Evolutionary conservation across 1,140 invertebrate genomes (phyloP), one percentile per base, ranked within the genome.

Genomic region (Armadillidium nasatum): DNA sequence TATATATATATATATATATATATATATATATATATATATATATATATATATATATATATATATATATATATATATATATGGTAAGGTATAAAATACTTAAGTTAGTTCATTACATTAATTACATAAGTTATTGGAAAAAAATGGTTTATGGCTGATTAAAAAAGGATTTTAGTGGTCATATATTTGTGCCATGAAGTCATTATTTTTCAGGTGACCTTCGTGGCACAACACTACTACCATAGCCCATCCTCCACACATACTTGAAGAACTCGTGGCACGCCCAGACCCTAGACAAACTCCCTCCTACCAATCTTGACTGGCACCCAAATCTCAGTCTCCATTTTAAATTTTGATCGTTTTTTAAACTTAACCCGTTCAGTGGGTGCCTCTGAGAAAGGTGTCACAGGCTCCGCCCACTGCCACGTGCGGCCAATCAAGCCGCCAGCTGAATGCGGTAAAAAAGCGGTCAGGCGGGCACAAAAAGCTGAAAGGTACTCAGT

Each of bases 351-450:
- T 60, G 50, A 60, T 60, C 50, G 50, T 60, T 60, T 50, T 50
- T 60, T 60, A 60, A 60, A 60, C 50, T 60, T 60, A 60, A 60
- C 50, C 50, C 50, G 50, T 60, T 60, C 50, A 60, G 50, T 60
- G 7, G 2, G 50, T 60, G 50, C 50, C 50, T 60, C 50, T 4
- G 1, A 60, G 50, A 60, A 60, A 7, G 50, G 50, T 60, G 2
- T 2, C 50, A 60, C 2, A 15, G 11, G 50, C 50, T 19, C 50
- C 50, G 50, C 50, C 46, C 50, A 13, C 50, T 19, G 50, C 50
- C 50, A 60, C 50, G 50, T 60, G 50, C 50, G 50, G 3, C 50
- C 50, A 60, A 60, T 60, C 50, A 60, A 3, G 1, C 11, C 50
- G 50, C 19, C 50, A 15, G 11, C 19, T 60, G 11, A 4, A 13